phyloP scores from a whole-genome alignment of 2,113 vertebrate species.

The Lucifuga dentata region DNA sequence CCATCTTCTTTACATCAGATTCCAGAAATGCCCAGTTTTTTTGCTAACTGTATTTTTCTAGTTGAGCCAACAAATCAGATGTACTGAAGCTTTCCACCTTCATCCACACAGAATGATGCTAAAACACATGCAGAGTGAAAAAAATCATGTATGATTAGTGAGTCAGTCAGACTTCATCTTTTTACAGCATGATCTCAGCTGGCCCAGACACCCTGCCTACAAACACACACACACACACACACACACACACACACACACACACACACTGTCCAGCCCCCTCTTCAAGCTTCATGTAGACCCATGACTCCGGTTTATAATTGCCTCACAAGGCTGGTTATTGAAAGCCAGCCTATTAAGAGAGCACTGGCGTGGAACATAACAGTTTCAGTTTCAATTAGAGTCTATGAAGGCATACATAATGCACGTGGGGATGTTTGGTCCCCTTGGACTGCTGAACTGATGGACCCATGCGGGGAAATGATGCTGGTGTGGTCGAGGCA shows the following conservation, averaged over 20 bases:
- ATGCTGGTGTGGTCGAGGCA: slow-evolving; percentile 40
- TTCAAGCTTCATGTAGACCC: slow-evolving; percentile 48
- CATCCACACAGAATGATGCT: slow-evolving; percentile 51
- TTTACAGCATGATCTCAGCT: slow-evolving; percentile 34
- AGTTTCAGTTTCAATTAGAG: slow-evolving; percentile 88
- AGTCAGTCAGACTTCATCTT: slow-evolving; percentile 56
- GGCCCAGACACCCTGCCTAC: slow-evolving; percentile 27
- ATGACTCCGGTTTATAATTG: slow-evolving; percentile 73
- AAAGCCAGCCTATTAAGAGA: slow-evolving; percentile 79
- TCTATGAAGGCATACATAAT: slow-evolving; percentile 80
- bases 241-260: slow-evolving; percentile 31
- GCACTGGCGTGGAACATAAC: slow-evolving; percentile 83
- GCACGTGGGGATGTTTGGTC: slow-evolving; percentile 68
- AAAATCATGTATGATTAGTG: slow-evolving; percentile 65
- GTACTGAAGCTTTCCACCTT: slow-evolving; percentile 58
- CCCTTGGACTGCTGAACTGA: slow-evolving; percentile 56
- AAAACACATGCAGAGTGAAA: slow-evolving; percentile 52
- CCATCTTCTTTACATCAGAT: too few relatives aligned
- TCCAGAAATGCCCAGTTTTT: too few relatives aligned
- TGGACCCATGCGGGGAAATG: slow-evolving; percentile 62
- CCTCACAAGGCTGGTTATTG: slow-evolving; percentile 71
- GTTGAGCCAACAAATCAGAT: slow-evolving; percentile 61
- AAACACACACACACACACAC: slow-evolving; percentile 35
- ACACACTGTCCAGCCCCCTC: slow-evolving; percentile 17
- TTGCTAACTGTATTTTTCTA: slow-evolving; percentile 50